A percentile compares a stretch with the other conserved stretches of the same genome.
Conservation (phyloP, 2,797 vertebrate species). For the Pogonophryne albipinna region DNA sequence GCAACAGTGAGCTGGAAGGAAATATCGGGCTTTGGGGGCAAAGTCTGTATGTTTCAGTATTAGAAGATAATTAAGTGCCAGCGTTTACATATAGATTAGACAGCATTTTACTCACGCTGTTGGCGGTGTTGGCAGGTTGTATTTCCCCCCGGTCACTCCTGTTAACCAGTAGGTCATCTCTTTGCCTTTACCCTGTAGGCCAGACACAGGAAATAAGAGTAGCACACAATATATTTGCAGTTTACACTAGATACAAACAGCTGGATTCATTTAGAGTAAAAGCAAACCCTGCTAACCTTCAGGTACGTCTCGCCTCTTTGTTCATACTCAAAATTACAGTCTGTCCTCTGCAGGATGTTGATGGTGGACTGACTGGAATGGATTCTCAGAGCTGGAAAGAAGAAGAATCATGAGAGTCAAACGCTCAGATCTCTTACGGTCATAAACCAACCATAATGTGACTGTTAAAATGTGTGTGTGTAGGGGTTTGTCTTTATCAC, state of each 20-base stretch:
- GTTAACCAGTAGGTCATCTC: conserved; percentile 97
- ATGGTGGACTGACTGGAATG: conserved; percentile 93
- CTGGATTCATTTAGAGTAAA: not conserved
- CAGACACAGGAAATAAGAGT: not conserved
- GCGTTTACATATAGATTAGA: not conserved
- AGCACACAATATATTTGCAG: not conserved
- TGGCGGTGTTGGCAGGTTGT: conserved; percentile 91
- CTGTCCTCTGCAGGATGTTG: conserved; percentile 92
- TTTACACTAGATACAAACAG: not conserved
- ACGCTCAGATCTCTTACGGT: not conserved
- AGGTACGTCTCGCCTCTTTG: conserved; percentile 93
- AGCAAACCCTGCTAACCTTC: conserved; percentile 85
- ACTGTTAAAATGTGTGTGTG: conserved; percentile 1
- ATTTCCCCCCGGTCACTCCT: conserved; percentile 88
- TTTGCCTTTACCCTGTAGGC: conserved; percentile 91
- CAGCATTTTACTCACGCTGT: conserved; percentile 89
- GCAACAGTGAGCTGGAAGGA: not conserved
- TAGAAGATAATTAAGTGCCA: not conserved
- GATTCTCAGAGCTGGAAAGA: conserved; percentile 91
- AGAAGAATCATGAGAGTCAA: not conserved
- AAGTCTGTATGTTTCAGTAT: not conserved
- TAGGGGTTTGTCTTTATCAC: not conserved
- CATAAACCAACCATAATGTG: not conserved
- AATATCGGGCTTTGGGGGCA: not conserved
- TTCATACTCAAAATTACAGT: conserved; percentile 92